Evolutionary conservation across 2,113 vertebrate species (phyloP).

Genomic region (Dasyornis broadbenti): DNA sequence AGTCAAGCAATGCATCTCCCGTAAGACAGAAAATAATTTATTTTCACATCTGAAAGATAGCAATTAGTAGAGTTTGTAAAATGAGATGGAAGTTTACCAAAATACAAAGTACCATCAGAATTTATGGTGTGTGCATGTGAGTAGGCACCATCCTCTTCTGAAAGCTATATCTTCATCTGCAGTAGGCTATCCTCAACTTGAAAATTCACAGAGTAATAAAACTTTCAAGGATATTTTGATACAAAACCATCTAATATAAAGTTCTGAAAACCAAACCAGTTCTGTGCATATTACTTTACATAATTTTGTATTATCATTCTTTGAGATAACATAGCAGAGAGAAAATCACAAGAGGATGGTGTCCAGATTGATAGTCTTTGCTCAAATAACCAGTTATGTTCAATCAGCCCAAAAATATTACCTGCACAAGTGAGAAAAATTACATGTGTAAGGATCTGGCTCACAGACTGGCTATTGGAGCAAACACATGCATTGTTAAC

Average conservation of each 20-base stretch:
- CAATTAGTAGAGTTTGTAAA: conserved; percentile 21
- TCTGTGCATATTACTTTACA: neutral
- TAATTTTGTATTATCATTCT: neutral
- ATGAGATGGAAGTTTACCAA: neutral
- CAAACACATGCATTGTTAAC: neutral
- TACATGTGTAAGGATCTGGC: neutral
- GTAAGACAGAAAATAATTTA: conserved; percentile 35
- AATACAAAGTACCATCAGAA: neutral
- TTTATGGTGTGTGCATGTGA: neutral
- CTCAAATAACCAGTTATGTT: neutral
- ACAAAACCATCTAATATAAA: neutral
- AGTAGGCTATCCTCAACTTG: neutral
- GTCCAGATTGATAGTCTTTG: neutral
- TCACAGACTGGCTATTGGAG: neutral
- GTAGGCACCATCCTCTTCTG: neutral
- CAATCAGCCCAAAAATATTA: neutral
- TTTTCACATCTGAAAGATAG: neutral
- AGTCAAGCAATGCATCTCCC: conserved; percentile 40
- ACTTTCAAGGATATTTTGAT: neutral
- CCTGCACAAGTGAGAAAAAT: neutral
- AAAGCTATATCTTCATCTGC: neutral
- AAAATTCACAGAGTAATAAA: neutral
- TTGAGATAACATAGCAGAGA: neutral
- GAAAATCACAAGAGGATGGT: neutral
- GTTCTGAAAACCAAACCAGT: neutral